phyloP scores from a whole-genome alignment of 2,797 vertebrate genomes.

The Coregonus suidteri region DNA sequence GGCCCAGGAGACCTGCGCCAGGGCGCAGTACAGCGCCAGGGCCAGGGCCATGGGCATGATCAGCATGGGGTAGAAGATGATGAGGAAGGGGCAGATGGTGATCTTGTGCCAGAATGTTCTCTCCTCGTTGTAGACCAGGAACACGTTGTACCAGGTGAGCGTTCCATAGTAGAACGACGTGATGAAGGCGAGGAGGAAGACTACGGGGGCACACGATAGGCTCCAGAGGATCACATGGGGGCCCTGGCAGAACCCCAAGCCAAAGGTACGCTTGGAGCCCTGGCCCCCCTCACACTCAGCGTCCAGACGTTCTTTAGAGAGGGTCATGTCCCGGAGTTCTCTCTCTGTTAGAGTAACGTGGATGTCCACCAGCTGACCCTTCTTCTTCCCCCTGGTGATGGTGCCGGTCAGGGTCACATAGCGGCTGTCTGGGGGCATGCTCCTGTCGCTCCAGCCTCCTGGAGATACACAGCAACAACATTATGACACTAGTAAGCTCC shows the following conservation, averaged over 20 bases:
- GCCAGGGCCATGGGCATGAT: conserved; percentile 91
- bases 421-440: conserved; percentile 87
- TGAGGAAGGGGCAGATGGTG: conserved; percentile 93
- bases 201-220: conserved; percentile 86
- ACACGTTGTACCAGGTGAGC: conserved; percentile 98
- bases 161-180: conserved; percentile 98
- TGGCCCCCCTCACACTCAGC: conserved; percentile 68
- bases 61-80: conserved; percentile 95
- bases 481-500: background rate
- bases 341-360: conserved; percentile 92
- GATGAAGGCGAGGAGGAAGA: conserved; percentile 92
- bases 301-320: conserved; percentile 85
- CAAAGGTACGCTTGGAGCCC: conserved; percentile 76
- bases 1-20: conserved; percentile 95
- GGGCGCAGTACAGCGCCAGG: conserved; percentile 87
- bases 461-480: conserved; percentile 19
- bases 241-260: conserved; percentile 83
- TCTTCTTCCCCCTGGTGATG: conserved; percentile 97
- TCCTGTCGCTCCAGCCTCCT: conserved; percentile 91
- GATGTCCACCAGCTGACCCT: conserved; percentile 98
- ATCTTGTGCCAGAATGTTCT: conserved; percentile 99
- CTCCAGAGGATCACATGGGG: conserved; percentile 95
- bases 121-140: conserved; percentile 98
- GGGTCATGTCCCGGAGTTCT: conserved; percentile 90
- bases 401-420: conserved; percentile 97